Evolutionary conservation across 2,888 invertebrate genomes (phyloP).

Genomic region (Pimpla rufipes): DNA sequence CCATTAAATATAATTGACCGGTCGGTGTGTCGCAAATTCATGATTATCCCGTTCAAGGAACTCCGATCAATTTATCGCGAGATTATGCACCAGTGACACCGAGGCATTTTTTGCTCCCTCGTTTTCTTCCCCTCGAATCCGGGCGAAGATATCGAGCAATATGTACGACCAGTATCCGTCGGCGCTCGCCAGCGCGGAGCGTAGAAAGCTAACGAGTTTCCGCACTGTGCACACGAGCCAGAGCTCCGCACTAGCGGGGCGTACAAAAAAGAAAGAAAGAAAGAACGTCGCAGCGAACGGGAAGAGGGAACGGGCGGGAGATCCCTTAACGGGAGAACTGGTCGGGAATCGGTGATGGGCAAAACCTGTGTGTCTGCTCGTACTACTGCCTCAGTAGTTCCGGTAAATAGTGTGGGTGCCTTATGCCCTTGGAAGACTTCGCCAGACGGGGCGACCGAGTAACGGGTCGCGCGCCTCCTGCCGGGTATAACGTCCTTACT

Average conservation of each 20-base stretch:
- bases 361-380: slow-evolving; percentile 26
- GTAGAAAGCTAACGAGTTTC: slow-evolving; percentile 45
- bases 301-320: slow-evolving; percentile 13
- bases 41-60: neutral
- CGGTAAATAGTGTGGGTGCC: slow-evolving; percentile 16
- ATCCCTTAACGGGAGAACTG: slow-evolving; percentile 33
- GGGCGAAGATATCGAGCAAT: neutral
- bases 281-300: slow-evolving; percentile 9
- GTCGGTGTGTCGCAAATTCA: neutral
- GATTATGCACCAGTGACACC: neutral
- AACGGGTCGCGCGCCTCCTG: slow-evolving; percentile 3
- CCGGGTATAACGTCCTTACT: slow-evolving; percentile 17
- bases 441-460: neutral
- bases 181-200: neutral
- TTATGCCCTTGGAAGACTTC: slow-evolving; percentile 31
- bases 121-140: neutral
- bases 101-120: neutral
- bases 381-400: slow-evolving; percentile 18
- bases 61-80: neutral
- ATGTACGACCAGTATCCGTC: slow-evolving; percentile 9
- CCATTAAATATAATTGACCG: too few relatives aligned
- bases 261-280: slow-evolving; percentile 7
- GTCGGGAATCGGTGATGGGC: slow-evolving; percentile 6
- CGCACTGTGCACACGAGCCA: slow-evolving; percentile 33
- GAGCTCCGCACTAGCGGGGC: slow-evolving; percentile 18